A percentile compares a stretch with the other conserved stretches of the same genome.
Evolutionary conservation across 2,113 vertebrate genomes (phyloP).

Genomic region (Cavia porcellus): DNA sequence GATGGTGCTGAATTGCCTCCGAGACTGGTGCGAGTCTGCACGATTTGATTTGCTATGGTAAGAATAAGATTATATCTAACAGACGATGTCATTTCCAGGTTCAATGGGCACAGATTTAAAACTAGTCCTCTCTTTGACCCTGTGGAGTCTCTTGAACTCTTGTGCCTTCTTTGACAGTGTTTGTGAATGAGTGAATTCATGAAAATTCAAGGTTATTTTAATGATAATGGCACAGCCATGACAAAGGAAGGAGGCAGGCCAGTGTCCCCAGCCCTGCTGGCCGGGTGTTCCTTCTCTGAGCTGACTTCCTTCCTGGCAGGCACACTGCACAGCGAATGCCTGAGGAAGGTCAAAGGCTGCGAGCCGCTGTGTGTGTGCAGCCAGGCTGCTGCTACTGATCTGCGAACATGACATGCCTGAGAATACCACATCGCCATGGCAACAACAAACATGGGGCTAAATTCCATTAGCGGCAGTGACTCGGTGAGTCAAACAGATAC

Average conservation of each 20-base stretch:
- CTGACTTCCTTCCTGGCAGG: constrained; percentile 91
- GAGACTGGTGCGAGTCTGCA: constrained; percentile 90
- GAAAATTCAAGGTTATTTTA: constrained; percentile 93
- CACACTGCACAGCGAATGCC: constrained; percentile 90
- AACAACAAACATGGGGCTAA: constrained; percentile 93
- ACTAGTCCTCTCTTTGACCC: constrained; percentile 91
- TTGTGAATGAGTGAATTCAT: constrained; percentile 95
- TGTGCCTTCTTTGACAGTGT: constrained; percentile 93
- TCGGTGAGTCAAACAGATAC: constrained; percentile 93
- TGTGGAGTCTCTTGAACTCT: constrained; percentile 92
- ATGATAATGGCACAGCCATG: constrained; percentile 91
- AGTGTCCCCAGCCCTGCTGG: constrained; percentile 80
- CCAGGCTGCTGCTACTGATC: constrained; percentile 90
- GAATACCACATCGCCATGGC: constrained; percentile 92
- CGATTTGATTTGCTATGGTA: constrained; percentile 92
- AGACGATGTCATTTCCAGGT: constrained; percentile 92
- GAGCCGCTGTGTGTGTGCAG: constrained; percentile 90
- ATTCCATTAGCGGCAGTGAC: constrained; percentile 92
- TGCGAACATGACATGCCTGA: constrained; percentile 94
- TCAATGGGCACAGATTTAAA: constrained; percentile 92
- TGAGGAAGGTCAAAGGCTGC: constrained; percentile 92
- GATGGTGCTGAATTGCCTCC: constrained; percentile 89
- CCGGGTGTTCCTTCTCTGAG: constrained; percentile 86
- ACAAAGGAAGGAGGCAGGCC: constrained; percentile 89
- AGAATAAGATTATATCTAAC: constrained; percentile 92